Evolutionary conservation across 2,113 vertebrate genomes (phyloP).

Genomic region (Raphicerus campestris): DNA sequence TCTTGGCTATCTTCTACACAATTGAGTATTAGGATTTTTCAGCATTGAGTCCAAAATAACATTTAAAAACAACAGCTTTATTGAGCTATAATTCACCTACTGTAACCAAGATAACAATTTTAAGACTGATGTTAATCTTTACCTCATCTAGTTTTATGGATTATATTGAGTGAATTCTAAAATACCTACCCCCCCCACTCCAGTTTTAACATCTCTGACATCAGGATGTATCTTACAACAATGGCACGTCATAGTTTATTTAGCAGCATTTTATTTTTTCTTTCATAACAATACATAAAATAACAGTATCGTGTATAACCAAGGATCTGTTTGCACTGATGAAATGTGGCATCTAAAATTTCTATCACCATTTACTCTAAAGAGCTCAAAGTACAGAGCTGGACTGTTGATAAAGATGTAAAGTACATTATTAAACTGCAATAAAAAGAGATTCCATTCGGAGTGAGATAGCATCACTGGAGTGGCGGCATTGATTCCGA

Average conservation of each 20-base stretch:
- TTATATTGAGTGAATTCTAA: background rate
- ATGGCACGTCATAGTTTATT: background rate
- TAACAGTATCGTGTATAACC: background rate
- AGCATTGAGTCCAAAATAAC: background rate
- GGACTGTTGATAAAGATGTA: background rate
- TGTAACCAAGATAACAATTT: background rate
- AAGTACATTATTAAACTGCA: background rate
- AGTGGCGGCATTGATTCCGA: no score
- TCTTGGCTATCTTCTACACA: background rate
- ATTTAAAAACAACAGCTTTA: background rate
- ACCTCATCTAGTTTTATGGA: background rate
- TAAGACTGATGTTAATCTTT: background rate
- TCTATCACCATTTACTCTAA: background rate
- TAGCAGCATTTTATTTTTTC: background rate
- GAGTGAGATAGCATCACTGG: background rate
- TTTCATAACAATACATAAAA: background rate
- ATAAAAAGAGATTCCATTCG: background rate
- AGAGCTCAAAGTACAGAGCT: background rate
- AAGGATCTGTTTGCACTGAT: background rate
- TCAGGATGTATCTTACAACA: background rate
- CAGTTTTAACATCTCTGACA: background rate
- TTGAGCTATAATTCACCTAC: background rate
- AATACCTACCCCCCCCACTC: rapidly evolving
- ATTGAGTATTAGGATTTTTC: background rate
- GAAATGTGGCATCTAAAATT: background rate